A percentile compares a stretch with the other conserved stretches of the same genome.
These are phyloP conservation scores for Mesodorylaimus sp. DNA, from an alignment of 2,888 invertebrate species.

Conservation along the genomic window DNA sequence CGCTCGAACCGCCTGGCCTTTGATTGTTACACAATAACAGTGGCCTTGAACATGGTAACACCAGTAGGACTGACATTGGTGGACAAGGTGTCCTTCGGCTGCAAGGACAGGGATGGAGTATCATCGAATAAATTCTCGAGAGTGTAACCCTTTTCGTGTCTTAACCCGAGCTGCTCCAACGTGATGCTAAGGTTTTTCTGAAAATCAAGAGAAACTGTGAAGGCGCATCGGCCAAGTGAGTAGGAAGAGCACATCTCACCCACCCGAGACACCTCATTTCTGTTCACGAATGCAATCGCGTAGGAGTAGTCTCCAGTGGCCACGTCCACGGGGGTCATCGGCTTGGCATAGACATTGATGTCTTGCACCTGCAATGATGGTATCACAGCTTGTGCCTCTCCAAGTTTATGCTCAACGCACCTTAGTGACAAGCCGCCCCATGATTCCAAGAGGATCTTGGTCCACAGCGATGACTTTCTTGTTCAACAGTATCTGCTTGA, in stretches of 20 bases:
- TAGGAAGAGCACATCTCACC: background rate
- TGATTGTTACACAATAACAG: background rate
- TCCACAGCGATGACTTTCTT: slow-evolving; percentile 75
- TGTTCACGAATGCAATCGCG: slow-evolving; percentile 10
- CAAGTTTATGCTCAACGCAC: slow-evolving; percentile 2
- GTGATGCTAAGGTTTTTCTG: background rate
- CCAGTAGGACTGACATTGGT: slow-evolving; percentile 4
- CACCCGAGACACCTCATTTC: background rate
- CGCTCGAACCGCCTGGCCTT: no score
- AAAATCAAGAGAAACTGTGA: no score
- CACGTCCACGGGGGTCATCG: slow-evolving; percentile 7
- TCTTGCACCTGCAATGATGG: background rate
- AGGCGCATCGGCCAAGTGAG: no score
- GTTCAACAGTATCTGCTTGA: slow-evolving; percentile 77
- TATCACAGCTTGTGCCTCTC: no score
- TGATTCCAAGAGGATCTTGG: slow-evolving; percentile 76
- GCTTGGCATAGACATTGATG: slow-evolving; percentile 4
- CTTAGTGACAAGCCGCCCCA: slow-evolving; percentile 51
- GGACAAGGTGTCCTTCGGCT: background rate
- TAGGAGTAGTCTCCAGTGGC: slow-evolving; percentile 6
- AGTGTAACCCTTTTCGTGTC: background rate
- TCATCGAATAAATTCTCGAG: slow-evolving; percentile 5
- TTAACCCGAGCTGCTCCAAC: slow-evolving; percentile 2
- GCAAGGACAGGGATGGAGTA: background rate
- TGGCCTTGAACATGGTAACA: slow-evolving; percentile 6